Evolutionary conservation across 1,140 invertebrate genomes (phyloP), one percentile per base, ranked within the genome.

Genomic region (Episyrphus balteatus): DNA sequence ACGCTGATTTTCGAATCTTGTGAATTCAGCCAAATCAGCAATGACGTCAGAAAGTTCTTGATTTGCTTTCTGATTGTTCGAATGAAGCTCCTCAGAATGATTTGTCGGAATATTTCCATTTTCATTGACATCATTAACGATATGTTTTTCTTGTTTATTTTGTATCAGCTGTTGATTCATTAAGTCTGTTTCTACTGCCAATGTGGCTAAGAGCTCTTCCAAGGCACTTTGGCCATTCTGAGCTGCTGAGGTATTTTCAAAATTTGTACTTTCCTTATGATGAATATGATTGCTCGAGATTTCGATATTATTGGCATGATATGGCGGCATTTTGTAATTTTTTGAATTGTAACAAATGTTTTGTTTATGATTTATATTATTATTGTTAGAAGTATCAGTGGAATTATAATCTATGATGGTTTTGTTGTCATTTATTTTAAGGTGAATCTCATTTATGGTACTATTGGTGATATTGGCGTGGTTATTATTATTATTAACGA

Each of bases 141-240:
- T 19, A 43, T 7, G 2, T 3, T 31, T 21, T 17, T 32, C 19
- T 17, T 41, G 30, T n/a, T 47, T 40, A 7, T 21, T 40, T 32
- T 47, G 37, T 5, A 13, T 15, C 37, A 47, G 30, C 5, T 47
- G 37, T 12, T 32, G 19, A 31, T 47, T 38, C 37, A 47, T 47
- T 15, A 40, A 30, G 39, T 47, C 30, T n/a, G 18, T 47, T 47
- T 47, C 45, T 11, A 41, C 12, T 14, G 38, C 45, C 18, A 47
- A 40, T 14, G 45, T 40, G 13, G 37, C 38, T 2, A 47, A 13
- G 12, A 47, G 40, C 40, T 21, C 12, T 31, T 47, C 45, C 26
- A 47, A 39, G 8, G 45, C 45, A n/a, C 39, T 14, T 10, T 47
- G 37, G 6, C 45, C 37, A n/a, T 12, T 14, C 18, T 26, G 21